These are phyloP conservation scores for Austrolebias charrua DNA, from an alignment of 2,797 vertebrate species.

Conservation along the genomic window DNA sequence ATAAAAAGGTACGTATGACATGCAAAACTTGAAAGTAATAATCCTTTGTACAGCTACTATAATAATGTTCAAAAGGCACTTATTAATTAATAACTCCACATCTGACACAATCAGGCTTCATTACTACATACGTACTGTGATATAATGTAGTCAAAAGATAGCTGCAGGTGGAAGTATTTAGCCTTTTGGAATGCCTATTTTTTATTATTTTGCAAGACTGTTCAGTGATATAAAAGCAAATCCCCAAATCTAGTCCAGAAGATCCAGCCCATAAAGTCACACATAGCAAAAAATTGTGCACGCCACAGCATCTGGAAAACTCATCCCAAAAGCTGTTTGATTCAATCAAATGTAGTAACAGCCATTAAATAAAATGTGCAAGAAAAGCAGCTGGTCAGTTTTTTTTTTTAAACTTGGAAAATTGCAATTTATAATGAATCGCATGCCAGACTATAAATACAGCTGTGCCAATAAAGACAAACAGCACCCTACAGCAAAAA, in stretches of 20 bases:
- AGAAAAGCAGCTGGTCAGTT: slow-evolving; percentile 54
- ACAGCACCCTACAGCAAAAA: slow-evolving; percentile 32
- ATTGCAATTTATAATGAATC: slow-evolving; percentile 44
- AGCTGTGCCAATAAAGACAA: slow-evolving; percentile 39
- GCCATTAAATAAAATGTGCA: slow-evolving; percentile 46
- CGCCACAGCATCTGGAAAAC: slow-evolving; percentile 45
- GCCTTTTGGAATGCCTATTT: slow-evolving; percentile 28
- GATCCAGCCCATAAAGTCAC: slow-evolving; percentile 42
- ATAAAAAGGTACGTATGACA: slow-evolving; percentile 18
- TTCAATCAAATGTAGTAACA: slow-evolving; percentile 48
- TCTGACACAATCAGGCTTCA: slow-evolving; percentile 26
- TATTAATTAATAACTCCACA: slow-evolving; percentile 12
- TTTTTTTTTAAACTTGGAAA: slow-evolving; percentile 48
- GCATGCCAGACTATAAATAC: slow-evolving; percentile 36
- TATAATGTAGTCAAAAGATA: slow-evolving; percentile 14
- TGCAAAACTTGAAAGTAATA: slow-evolving; percentile 11
- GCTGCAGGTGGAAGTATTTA: slow-evolving; percentile 61
- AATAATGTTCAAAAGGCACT: slow-evolving; percentile 11
- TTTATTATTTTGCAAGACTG: slow-evolving; percentile 40
- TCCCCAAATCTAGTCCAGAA: slow-evolving; percentile 40
- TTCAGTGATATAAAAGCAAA: slow-evolving; percentile 54
- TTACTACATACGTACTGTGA: background rate
- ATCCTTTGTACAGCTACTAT: slow-evolving; percentile 8
- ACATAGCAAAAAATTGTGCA: slow-evolving; percentile 25
- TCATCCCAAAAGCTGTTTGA: slow-evolving; percentile 53